Evolutionary conservation across 2,797 vertebrate genomes (phyloP).

Genomic region (Rhabdophis nuchalis): DNA sequence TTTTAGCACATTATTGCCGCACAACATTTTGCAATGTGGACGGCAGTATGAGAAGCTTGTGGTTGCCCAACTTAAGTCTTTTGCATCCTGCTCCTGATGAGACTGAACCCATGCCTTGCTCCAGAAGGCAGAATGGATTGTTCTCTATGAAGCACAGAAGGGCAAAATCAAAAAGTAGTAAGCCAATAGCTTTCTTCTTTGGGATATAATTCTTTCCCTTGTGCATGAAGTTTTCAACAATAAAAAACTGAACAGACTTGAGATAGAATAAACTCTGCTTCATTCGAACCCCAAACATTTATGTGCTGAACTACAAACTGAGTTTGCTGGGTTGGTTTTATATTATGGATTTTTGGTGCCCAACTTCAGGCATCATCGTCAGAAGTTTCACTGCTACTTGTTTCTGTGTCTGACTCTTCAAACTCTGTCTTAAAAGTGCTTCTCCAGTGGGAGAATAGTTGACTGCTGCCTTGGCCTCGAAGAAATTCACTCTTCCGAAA

Average conservation of each 20-base stretch:
- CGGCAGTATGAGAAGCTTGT: slow-evolving; percentile 71
- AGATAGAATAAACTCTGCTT: slow-evolving; percentile 71
- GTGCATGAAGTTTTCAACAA: slow-evolving; percentile 82
- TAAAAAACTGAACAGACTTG: slow-evolving; percentile 70
- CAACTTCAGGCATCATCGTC: slow-evolving; percentile 84
- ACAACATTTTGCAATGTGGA: slow-evolving; percentile 60
- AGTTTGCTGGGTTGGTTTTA: slow-evolving; percentile 71
- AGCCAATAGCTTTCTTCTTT: slow-evolving; percentile 76
- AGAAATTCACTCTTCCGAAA: slow-evolving; percentile 89
- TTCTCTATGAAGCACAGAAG: slow-evolving; percentile 85
- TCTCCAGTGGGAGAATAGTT: slow-evolving; percentile 92
- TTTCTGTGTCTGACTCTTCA: slow-evolving; percentile 92
- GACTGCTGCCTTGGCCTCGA: slow-evolving; percentile 80
- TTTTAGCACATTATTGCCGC: slow-evolving; percentile 71
- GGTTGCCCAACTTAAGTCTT: slow-evolving; percentile 66
- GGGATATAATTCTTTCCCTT: slow-evolving; percentile 94
- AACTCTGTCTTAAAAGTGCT: slow-evolving; percentile 86
- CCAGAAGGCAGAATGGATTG: slow-evolving; percentile 77
- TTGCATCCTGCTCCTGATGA: slow-evolving; percentile 59
- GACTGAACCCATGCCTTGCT: slow-evolving; percentile 70
- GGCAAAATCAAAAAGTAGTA: slow-evolving; percentile 75
- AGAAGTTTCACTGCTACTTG: slow-evolving; percentile 96
- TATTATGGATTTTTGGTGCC: slow-evolving; percentile 61
- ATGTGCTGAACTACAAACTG: slow-evolving; percentile 69
- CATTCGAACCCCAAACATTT: slow-evolving; percentile 69